Evolutionary conservation across 2,113 vertebrate genomes (phyloP).

Genomic region (Callipepla californica): DNA sequence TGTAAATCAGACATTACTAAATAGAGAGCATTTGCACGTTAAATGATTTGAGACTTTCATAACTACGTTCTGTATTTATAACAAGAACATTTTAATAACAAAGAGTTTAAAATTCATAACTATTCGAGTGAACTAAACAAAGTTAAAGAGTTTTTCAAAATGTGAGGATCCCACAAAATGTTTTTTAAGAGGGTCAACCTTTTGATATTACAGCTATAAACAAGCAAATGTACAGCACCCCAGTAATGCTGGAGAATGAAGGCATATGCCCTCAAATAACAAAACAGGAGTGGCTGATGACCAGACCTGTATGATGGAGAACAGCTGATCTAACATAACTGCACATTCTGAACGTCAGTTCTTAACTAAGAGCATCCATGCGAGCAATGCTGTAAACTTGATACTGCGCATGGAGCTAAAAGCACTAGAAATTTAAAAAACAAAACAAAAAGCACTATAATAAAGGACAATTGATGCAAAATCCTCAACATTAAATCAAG

Average conservation of each 20-base stretch:
- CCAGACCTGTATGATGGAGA: not conserved
- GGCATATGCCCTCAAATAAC: not conserved
- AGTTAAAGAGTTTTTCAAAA: not conserved
- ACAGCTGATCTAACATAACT: not conserved
- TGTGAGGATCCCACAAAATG: not conserved
- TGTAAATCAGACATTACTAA: constrained; percentile 61
- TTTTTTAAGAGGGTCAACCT: not conserved
- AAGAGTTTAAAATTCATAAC: not conserved
- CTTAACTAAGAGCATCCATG: not conserved
- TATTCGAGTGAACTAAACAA: not conserved
- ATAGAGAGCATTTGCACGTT: not conserved
- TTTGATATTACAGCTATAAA: not conserved
- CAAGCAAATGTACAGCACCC: not conserved
- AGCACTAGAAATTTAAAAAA: not conserved
- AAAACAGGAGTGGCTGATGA: accelerated
- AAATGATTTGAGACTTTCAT: not conserved
- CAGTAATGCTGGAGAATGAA: not conserved
- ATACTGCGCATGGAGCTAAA: accelerated
- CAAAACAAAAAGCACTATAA: not conserved
- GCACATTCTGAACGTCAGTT: not conserved
- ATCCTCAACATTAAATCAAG: not conserved
- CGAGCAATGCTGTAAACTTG: not conserved
- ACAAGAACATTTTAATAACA: not conserved
- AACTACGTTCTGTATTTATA: not conserved
- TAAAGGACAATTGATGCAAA: not conserved